A percentile compares a stretch with the other conserved stretches of the same genome.
These are phyloP conservation scores for Platerodrilus igneus DNA, from an alignment of 2,888 invertebrate genomes.

Conservation along the genomic window DNA sequence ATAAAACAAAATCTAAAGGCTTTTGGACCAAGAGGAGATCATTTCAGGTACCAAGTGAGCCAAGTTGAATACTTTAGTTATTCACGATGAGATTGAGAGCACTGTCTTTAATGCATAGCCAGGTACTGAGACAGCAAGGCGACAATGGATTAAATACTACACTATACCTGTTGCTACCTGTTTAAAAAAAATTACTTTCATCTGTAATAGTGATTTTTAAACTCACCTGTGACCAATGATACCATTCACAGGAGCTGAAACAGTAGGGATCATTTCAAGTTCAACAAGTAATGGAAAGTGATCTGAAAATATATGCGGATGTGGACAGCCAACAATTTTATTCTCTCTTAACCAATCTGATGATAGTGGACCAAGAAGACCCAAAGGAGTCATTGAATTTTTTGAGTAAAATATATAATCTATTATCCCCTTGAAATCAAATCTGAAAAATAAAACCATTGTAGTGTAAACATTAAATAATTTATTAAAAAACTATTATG, in stretches of 20 bases:
- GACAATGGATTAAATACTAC: conserved; percentile 47
- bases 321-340: conserved; percentile 96
- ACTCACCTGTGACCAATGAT: conserved; percentile 76
- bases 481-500: no score
- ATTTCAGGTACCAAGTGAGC: conserved; percentile 37
- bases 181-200: conserved; percentile 12
- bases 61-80: conserved; percentile 31
- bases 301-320: conserved; percentile 96
- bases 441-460: conserved; percentile 58
- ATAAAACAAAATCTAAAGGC: conserved; percentile 18
- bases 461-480: no score
- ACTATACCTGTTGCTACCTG: conserved; percentile 45
- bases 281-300: conserved; percentile 90
- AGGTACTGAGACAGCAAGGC: conserved; percentile 49
- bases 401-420: conserved; percentile 99
- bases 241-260: conserved; percentile 69
- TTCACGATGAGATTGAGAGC: conserved; percentile 32
- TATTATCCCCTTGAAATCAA: conserved; percentile 99
- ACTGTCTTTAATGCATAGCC: conserved; percentile 36
- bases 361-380: conserved; percentile 90
- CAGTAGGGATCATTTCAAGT: conserved; percentile 80
- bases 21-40: conserved; percentile 28
- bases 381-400: conserved; percentile 91
- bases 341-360: conserved; percentile 91
- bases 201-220: no score